Conservation (phyloP, 2,888 invertebrate genomes). For the Acanthoscelides obtectus region DNA sequence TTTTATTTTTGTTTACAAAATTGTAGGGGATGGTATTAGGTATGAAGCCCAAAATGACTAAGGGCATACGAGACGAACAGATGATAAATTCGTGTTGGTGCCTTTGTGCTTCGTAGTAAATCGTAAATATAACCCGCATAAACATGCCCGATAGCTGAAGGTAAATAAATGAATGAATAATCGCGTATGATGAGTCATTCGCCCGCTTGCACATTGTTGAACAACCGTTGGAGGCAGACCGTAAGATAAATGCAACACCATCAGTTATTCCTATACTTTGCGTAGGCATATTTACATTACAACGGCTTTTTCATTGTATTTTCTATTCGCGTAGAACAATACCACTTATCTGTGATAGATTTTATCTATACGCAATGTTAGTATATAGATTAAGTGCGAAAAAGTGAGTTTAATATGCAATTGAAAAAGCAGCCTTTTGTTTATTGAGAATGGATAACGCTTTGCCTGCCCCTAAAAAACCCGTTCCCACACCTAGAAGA, state of each 20-base stretch:
- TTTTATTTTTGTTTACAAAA: background rate
- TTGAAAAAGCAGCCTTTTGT: background rate
- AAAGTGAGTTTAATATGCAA: background rate
- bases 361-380: background rate
- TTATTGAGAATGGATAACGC: background rate
- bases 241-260: background rate
- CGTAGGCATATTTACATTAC: background rate
- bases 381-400: background rate
- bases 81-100: background rate
- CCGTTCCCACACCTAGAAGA: slow-evolving; percentile 54
- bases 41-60: background rate
- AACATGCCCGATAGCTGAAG: background rate
- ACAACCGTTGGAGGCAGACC: background rate
- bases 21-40: background rate
- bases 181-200: background rate
- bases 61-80: background rate
- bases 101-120: too few species aligned
- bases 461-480: slow-evolving; percentile 40
- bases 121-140: background rate
- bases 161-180: background rate
- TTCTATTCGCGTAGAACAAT: background rate
- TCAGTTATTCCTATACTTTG: background rate
- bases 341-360: background rate
- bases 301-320: background rate
- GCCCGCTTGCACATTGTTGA: background rate